Evolutionary conservation across 1,140 invertebrate genomes (phyloP), one percentile per base, ranked within the genome.

Genomic region (Bombus confusus): DNA sequence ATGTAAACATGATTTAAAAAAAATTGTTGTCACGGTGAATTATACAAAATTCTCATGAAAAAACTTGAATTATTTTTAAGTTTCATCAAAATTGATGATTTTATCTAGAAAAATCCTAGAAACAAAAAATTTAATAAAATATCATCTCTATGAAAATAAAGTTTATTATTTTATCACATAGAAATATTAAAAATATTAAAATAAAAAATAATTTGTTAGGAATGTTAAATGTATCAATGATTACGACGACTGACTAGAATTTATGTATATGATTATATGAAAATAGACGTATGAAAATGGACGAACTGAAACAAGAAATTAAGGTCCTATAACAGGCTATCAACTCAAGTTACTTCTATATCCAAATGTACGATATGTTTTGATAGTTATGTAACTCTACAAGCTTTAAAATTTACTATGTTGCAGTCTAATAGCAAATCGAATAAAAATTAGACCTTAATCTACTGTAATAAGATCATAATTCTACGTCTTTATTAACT

Each of bases 381-480:
- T 43, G 34, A 68, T 57, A 73, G 37, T 80, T 80, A 85, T 37
- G 79, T 81, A 52, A 73, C 57, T 85, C 84, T 85, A 85, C 78
- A 85, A 85, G 84, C 84, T 41, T 69, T 52, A 47, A 81, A 37
- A 74, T 81, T 31, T 66, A 81, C 84, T 73, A 81, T 72, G 5
- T 85, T 80, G 41, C 83, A 80, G 69, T 41, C 76, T 59, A 80
- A 39, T 41, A 68, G 62, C 59, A 69, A 22, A 75, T 80, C 25
- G 34, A 59, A 75, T 81, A 80, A 74, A 74, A 80, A 73, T 74
- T 52, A 18, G 12, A 80, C 22, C 74, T 80, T 62, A 64, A 80
- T 12, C 77, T 80, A 80, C 57, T 52, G 25, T 64, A 62, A 66
- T 10, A 80, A 80, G 37, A 71, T 68, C n/a, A 66, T 66, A 73